These are phyloP conservation scores for Cisticola juncidis DNA, from an alignment of 2,113 vertebrate genomes.

Conservation along the genomic window DNA sequence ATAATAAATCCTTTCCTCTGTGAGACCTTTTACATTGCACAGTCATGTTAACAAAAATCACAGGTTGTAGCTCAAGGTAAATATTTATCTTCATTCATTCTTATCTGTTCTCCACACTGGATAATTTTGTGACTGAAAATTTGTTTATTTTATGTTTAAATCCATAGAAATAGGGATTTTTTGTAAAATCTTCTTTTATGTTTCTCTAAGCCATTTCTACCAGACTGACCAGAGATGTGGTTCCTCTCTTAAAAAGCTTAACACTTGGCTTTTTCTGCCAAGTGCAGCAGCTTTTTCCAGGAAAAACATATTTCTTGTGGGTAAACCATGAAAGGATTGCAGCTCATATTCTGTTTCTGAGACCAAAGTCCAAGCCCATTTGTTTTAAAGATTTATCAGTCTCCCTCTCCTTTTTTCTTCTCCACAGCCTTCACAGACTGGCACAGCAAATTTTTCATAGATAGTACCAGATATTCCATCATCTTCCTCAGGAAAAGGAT, in stretches of 20 bases:
- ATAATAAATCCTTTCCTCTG: background rate
- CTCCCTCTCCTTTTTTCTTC: background rate
- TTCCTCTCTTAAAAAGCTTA: background rate
- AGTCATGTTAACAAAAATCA: background rate
- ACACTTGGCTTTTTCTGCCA: background rate
- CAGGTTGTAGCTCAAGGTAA: background rate
- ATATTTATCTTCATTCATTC: background rate
- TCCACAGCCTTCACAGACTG: background rate
- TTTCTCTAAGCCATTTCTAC: background rate
- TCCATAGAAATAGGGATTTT: background rate
- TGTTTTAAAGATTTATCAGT: background rate
- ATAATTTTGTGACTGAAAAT: background rate
- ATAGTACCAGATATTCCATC: background rate
- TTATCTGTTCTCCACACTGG: background rate
- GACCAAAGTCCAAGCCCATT: background rate
- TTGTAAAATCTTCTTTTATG: background rate
- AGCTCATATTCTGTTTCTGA: background rate
- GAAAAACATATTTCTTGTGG: background rate
- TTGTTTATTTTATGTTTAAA: background rate
- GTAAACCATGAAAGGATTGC: background rate
- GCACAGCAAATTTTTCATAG: background rate
- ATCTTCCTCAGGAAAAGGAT: background rate
- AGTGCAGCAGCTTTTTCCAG: background rate
- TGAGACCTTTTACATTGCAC: background rate
- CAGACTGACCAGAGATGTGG: background rate